Conservation (phyloP, 2,888 invertebrate genomes). For the Chrysotoxum bicinctum region DNA sequence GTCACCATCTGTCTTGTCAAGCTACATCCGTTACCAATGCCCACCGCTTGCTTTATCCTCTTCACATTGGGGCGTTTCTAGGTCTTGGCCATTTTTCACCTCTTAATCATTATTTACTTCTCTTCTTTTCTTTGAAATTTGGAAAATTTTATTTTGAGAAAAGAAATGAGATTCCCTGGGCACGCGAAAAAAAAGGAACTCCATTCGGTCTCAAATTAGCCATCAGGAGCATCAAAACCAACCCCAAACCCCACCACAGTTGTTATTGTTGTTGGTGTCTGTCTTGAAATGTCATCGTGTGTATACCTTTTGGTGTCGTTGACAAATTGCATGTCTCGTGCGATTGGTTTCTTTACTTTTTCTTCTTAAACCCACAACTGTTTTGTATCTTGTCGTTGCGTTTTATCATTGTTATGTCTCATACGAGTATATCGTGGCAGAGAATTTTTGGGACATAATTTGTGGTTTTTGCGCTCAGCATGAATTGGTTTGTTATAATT, state of each 20-base stretch:
- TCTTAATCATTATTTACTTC: constrained; percentile 55
- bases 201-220: background rate
- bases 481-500: constrained; percentile 68
- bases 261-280: background rate
- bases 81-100: constrained; percentile 66
- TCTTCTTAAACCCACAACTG: background rate
- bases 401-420: background rate
- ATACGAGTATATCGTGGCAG: constrained; percentile 13
- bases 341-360: constrained; percentile 17
- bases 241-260: background rate
- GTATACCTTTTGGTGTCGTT: constrained; percentile 43
- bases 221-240: background rate
- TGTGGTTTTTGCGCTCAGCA: constrained; percentile 13
- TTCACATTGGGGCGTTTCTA: background rate
- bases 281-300: background rate
- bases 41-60: background rate
- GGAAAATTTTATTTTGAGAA: constrained; percentile 55
- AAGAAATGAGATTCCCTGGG: constrained; percentile 33
- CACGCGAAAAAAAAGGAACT: constrained; percentile 6
- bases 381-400: background rate
- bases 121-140: constrained; percentile 36
- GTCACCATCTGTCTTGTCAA: constrained; percentile 52
- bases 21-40: background rate
- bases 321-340: constrained; percentile 63
- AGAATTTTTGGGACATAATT: constrained; percentile 11